phyloP scores from a whole-genome alignment of 2,113 vertebrate genomes.

The Hippoglossus stenolepis region DNA sequence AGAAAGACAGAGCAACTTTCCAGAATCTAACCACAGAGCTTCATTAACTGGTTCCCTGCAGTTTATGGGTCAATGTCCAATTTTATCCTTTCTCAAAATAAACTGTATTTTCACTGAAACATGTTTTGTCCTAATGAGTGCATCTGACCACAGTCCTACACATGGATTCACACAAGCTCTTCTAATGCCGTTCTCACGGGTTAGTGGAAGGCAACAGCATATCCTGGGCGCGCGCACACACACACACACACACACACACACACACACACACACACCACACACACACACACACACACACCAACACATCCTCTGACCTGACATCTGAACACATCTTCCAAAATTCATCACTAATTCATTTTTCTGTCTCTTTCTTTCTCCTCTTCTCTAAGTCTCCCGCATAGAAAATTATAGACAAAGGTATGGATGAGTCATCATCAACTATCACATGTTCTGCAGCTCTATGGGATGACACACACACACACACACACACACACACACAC shows the following conservation, averaged over 20 bases:
- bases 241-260: constrained; percentile 1
- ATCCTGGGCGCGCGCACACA: too few relatives aligned
- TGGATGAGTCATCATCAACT: constrained; percentile 65
- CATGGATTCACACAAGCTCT: background rate
- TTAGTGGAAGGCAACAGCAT: constrained; percentile 18
- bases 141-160: constrained; percentile 8
- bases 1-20: background rate
- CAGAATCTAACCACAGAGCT: constrained; percentile 18
- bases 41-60: constrained; percentile 42
- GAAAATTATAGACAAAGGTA: constrained; percentile 35
- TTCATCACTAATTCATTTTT: background rate
- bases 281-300: background rate
- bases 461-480: constrained; percentile 16
- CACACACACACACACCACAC: background rate
- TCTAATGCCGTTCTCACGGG: background rate
- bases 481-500: constrained; percentile 15
- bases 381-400: constrained; percentile 23
- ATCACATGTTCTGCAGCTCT: constrained; percentile 53
- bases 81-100: constrained; percentile 75
- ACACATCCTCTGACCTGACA: constrained; percentile 6
- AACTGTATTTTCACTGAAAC: constrained; percentile 72
- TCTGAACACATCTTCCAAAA: constrained; percentile 14
- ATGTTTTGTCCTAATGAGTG: constrained; percentile 28
- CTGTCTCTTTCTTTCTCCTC: background rate
- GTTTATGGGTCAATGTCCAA: constrained; percentile 64